Conservation (phyloP, 2,888 invertebrate genomes). For the Chrysina gloriosa region DNA sequence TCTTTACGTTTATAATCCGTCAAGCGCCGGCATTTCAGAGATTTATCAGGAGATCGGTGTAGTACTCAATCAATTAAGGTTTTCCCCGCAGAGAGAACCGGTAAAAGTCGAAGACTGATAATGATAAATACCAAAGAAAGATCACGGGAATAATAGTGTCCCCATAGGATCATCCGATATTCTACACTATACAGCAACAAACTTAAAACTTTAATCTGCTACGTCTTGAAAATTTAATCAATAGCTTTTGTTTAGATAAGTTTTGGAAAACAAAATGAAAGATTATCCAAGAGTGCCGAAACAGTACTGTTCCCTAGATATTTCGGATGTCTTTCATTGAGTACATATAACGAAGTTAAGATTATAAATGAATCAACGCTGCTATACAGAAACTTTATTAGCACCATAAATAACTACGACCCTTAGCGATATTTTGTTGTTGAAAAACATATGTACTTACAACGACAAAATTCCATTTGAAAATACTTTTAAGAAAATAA, state of each 20-base stretch:
- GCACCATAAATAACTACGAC: too few relatives aligned
- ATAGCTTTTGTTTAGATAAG: neutral
- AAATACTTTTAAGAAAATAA: too few relatives aligned
- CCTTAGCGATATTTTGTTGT: too few relatives aligned
- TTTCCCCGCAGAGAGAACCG: neutral
- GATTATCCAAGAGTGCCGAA: too few relatives aligned
- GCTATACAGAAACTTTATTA: too few relatives aligned
- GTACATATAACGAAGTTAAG: too few relatives aligned
- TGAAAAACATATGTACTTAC: too few relatives aligned
- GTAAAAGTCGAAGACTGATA: conserved; percentile 44
- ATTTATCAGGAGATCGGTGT: conserved; percentile 33
- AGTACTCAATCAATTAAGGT: conserved; percentile 34
- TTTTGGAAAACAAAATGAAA: neutral
- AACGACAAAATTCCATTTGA: too few relatives aligned
- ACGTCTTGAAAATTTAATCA: neutral
- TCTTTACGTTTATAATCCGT: conserved; percentile 31
- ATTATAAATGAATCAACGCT: too few relatives aligned
- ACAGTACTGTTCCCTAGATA: too few relatives aligned
- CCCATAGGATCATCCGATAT: neutral
- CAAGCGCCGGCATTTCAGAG: conserved; percentile 25
- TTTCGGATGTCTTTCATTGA: too few relatives aligned
- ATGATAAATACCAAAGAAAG: conserved; percentile 40
- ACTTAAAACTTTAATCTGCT: conserved; percentile 1
- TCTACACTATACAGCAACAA: neutral
- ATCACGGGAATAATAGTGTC: conserved; percentile 22